A percentile compares a stretch with the other conserved stretches of the same genome.
Conservation (phyloP, 2,888 invertebrate genomes). For the Ochropleura leucogaster region DNA sequence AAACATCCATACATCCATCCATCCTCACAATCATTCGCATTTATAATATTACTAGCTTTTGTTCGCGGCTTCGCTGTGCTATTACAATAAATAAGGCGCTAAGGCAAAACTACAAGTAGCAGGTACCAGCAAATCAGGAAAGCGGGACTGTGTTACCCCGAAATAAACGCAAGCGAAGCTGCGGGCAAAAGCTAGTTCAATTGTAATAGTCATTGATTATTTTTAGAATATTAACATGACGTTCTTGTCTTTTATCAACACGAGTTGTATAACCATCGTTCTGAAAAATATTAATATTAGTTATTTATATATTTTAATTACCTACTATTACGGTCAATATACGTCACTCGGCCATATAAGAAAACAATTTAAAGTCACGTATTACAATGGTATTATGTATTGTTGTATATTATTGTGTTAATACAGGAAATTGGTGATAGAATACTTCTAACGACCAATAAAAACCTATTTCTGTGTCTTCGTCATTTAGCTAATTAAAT, state of each 20-base stretch:
- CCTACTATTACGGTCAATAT: not conserved
- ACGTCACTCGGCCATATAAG: slow-evolving; percentile 17
- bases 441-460: slow-evolving; percentile 5
- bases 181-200: not conserved
- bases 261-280: not conserved
- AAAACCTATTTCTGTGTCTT: slow-evolving; percentile 11
- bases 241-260: not conserved
- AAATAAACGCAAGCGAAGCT: no score
- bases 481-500: no score
- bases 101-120: no score
- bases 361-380: slow-evolving; percentile 3
- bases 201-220: slow-evolving; percentile 6
- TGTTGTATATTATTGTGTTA: not conserved
- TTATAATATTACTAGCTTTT: no score
- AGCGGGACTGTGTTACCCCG: no score
- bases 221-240: slow-evolving; percentile 12
- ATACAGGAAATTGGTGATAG: not conserved
- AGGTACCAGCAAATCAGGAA: no score
- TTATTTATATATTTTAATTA: no score
- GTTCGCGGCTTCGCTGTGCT: no score
- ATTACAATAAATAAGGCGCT: no score
- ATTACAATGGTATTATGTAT: not conserved
- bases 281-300: slow-evolving; percentile 17
- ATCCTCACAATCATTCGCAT: no score
- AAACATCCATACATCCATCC: no score